A percentile compares a stretch with the other conserved stretches of the same genome.
Conservation (phyloP, 2,888 invertebrate species). For the Drosophila rubida region DNA sequence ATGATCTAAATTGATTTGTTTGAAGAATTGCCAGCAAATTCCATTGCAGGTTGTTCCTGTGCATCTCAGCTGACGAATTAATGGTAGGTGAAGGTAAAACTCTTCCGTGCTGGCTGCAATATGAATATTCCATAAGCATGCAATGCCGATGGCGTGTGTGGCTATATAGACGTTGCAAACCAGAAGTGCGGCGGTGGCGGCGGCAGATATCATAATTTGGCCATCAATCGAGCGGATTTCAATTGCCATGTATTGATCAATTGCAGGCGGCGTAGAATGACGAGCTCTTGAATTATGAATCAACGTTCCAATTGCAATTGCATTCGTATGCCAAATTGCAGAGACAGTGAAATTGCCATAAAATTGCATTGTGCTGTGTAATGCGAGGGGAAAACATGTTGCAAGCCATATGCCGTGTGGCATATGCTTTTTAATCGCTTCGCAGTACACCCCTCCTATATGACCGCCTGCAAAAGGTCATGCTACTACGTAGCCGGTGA, state of each 20-base stretch:
- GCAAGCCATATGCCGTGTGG: slow-evolving; percentile 12
- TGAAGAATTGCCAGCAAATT: too few relatives aligned
- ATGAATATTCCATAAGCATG: slow-evolving; percentile 34
- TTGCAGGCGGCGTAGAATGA: slow-evolving; percentile 19
- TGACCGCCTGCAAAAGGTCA: slow-evolving; percentile 7
- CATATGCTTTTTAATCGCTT: slow-evolving; percentile 34
- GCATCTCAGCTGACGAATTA: background rate
- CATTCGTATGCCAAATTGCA: slow-evolving; percentile 42
- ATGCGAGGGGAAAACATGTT: slow-evolving; percentile 22
- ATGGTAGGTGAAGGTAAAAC: background rate
- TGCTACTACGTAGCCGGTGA: background rate
- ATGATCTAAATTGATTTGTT: too few relatives aligned
- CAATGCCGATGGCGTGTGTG: slow-evolving; percentile 13
- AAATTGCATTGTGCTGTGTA: slow-evolving; percentile 57
- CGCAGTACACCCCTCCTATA: background rate
- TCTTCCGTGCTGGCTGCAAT: background rate
- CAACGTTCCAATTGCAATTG: slow-evolving; percentile 12
- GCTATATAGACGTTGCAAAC: too few relatives aligned
- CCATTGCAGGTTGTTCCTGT: too few relatives aligned
- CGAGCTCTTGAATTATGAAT: slow-evolving; percentile 39
- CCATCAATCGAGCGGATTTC: slow-evolving; percentile 48
- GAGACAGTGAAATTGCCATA: slow-evolving; percentile 62
- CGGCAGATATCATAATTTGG: slow-evolving; percentile 36
- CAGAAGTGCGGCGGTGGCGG: slow-evolving; percentile 3
- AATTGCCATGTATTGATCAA: slow-evolving; percentile 61